Base-by-base conservation (phyloP, 2,113 vertebrate genomes). In the Eulacestoma nigropectus region DNA sequence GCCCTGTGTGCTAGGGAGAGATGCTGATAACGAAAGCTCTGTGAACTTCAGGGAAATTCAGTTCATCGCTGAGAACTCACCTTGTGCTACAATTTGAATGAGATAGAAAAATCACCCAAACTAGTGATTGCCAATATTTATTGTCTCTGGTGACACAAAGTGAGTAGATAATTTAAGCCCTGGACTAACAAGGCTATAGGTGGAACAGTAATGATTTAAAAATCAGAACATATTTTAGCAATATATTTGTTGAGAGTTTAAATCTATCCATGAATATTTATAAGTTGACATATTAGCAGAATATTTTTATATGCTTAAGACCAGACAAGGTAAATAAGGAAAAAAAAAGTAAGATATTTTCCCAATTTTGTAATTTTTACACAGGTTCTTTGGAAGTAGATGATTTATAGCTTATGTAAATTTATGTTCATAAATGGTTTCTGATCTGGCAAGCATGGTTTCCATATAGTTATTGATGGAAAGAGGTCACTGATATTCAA, bases 1-100 rank as follows among this genome's bases (percentile, higher is more conserved):
- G 87, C 59, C 78, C 92, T 87, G 86, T 96, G 96, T 96, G 92
- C 93, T 79, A 82, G 84, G 91, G 84, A 97, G 92, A 96, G 94
- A 96, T 92, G 89, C 87, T 89, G 93, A 96, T 95, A 89, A 95
- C 47, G 33, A 87, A 93, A 95, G 91, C 72, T 95, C 83, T 96
- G 90, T 97, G 97, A 97, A 97, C 97, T 94, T 97, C 53, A 46
- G 92, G 92, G 84, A 95, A 97, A 97, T 89, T 84, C 85, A 75
- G 95, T 93, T 73, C 90, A 94, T 95, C 16, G 1, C 90, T 96
- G 87, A 76, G 92, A 95, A 89, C 93, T 96, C 95, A 95, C 96
- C 95, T 93, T 65, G 33, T 72, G 79, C 69, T 90, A 82, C 84
- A 62, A 92, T 92, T 67, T 84, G 70, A 74, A 86, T 64, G 80